A percentile compares a stretch with the other conserved stretches of the same genome.
These are phyloP conservation scores for Scomber colias DNA, from an alignment of 2,113 vertebrate species.

Conservation along the genomic window DNA sequence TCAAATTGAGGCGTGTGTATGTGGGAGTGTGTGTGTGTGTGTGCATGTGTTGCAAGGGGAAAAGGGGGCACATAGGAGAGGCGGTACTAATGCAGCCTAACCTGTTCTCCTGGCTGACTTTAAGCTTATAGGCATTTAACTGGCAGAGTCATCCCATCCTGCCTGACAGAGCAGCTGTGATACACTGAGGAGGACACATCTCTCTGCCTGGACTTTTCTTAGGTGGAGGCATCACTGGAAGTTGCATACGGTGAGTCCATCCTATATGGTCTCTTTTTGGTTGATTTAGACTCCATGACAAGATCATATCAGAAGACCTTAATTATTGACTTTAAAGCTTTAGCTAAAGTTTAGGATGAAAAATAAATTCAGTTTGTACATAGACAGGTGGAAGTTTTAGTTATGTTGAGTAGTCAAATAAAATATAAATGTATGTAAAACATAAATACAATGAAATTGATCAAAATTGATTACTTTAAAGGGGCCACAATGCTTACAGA, in stretches of 20 bases:
- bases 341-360: too few relatives aligned
- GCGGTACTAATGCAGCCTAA: slow-evolving; percentile 71
- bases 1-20: slow-evolving; percentile 16
- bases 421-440: too few relatives aligned
- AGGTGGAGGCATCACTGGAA: slow-evolving; percentile 25
- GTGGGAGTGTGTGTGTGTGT: slow-evolving; percentile 20
- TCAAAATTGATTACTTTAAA: too few relatives aligned
- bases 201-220: slow-evolving; percentile 9
- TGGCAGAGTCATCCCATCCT: slow-evolving; percentile 35
- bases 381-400: too few relatives aligned
- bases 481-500: too few relatives aligned
- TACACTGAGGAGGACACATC: slow-evolving; percentile 59
- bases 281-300: neutral
- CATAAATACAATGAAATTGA: too few relatives aligned
- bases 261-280: neutral
- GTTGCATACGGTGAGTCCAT: slow-evolving; percentile 66
- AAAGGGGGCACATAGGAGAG: slow-evolving; percentile 30
- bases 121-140: slow-evolving; percentile 63
- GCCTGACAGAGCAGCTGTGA: slow-evolving; percentile 50
- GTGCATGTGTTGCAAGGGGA: slow-evolving; percentile 32
- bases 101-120: slow-evolving; percentile 78
- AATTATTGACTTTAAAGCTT: too few relatives aligned
- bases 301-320: too few relatives aligned
- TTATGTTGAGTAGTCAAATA: too few relatives aligned
- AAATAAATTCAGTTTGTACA: too few relatives aligned